Evolutionary conservation across 2,113 vertebrate species (phyloP).

Genomic region (Anas platyrhynchos): DNA sequence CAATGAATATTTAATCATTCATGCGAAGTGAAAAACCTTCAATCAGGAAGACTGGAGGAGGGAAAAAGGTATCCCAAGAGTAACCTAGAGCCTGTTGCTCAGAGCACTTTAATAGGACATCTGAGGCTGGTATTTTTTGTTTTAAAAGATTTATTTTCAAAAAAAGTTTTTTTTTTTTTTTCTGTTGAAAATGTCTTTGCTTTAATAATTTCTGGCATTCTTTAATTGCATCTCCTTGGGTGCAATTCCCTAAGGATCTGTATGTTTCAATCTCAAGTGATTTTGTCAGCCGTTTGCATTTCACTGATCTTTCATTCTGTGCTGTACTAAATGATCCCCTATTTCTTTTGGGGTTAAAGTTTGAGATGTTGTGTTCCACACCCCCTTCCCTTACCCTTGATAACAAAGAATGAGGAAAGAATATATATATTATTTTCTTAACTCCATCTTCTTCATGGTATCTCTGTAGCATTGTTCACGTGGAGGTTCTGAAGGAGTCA

Average conservation of each 20-base stretch:
- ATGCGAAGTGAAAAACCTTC: neutral
- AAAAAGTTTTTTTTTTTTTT: neutral
- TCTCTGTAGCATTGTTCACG: neutral
- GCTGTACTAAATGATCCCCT: neutral
- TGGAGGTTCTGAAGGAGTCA: neutral
- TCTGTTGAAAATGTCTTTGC: neutral
- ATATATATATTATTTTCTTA: too few species aligned
- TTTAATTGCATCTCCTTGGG: neutral
- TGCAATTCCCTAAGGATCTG: neutral
- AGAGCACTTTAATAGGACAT: neutral
- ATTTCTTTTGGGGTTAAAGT: neutral
- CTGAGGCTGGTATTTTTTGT: neutral
- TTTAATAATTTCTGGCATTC: neutral
- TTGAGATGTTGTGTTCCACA: neutral
- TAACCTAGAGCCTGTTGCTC: neutral
- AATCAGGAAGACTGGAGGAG: neutral
- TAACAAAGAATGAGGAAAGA: neutral
- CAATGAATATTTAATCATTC: neutral
- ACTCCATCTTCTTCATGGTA: too few species aligned
- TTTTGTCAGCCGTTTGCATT: neutral
- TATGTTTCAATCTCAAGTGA: neutral
- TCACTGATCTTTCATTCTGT: neutral
- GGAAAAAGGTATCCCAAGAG: neutral
- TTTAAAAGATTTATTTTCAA: neutral
- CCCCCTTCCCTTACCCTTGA: neutral